Evolutionary conservation across 2,113 vertebrate species (phyloP).

Genomic region (Sturnira hondurensis): DNA sequence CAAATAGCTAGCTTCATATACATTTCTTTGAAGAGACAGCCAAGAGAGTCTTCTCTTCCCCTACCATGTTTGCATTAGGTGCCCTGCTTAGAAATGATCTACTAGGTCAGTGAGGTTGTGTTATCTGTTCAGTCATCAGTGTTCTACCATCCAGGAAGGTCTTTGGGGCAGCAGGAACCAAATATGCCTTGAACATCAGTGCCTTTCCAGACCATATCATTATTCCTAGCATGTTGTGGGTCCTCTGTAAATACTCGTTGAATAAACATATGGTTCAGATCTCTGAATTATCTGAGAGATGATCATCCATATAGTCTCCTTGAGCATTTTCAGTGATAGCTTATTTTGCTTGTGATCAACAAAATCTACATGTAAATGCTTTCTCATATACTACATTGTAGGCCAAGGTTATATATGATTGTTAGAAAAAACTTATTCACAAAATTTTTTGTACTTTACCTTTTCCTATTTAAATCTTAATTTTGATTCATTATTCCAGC

Average conservation of each 20-base stretch:
- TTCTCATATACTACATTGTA: not conserved
- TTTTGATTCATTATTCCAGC: not conserved
- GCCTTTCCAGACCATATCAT: not conserved
- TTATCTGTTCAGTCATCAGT: not conserved
- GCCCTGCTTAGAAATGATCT: not conserved
- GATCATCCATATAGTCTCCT: not conserved
- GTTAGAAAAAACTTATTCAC: not conserved
- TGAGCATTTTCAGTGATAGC: not conserved
- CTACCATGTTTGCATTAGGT: not conserved
- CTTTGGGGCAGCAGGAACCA: not conserved
- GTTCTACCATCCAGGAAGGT: not conserved
- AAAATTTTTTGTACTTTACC: not conserved
- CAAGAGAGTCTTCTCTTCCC: not conserved
- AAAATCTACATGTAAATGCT: not conserved
- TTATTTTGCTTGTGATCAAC: constrained; percentile 3
- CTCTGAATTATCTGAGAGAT: not conserved
- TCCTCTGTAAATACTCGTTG: not conserved
- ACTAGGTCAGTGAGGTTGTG: not conserved
- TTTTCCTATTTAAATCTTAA: not conserved
- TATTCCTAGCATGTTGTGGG: not conserved
- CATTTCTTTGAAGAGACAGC: not conserved
- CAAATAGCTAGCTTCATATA: not conserved
- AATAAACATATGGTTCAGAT: constrained; percentile 7
- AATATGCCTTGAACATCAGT: not conserved
- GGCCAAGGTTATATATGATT: not conserved